Conservation (phyloP, 1,140 invertebrate species). For the Drosophila jambulina region DNA sequence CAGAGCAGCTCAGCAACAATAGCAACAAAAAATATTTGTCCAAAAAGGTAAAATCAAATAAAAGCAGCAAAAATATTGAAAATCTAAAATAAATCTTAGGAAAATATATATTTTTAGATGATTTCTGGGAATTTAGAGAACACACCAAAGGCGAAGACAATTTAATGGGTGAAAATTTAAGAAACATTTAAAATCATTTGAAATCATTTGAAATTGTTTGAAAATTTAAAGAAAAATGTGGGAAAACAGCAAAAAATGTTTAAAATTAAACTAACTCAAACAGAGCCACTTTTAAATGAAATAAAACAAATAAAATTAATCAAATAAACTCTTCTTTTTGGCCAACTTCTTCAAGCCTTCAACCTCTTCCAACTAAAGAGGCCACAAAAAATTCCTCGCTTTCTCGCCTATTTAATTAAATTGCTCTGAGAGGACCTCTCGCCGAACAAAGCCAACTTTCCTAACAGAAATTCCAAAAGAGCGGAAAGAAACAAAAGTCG, state of each 20-base stretch:
- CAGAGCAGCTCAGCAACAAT: slow-evolving; percentile 24
- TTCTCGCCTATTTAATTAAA: slow-evolving; percentile 48
- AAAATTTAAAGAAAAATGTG: background rate
- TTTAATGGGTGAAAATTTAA: slow-evolving; percentile 22
- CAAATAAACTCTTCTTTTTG: background rate
- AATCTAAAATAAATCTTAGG: slow-evolving; percentile 28
- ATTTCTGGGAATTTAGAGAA: slow-evolving; percentile 32
- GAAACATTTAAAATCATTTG: slow-evolving; percentile 15
- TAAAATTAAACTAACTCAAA: no score
- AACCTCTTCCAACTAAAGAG: background rate
- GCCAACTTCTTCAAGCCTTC: background rate
- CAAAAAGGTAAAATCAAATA: slow-evolving; percentile 45
- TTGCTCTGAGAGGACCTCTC: slow-evolving; percentile 17
- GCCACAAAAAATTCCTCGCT: background rate
- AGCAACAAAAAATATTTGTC: slow-evolving; percentile 30
- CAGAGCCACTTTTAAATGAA: no score
- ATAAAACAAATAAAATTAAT: background rate
- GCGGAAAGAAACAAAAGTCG: slow-evolving; percentile 32
- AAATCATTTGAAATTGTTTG: slow-evolving; percentile 28
- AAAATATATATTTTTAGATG: slow-evolving; percentile 30
- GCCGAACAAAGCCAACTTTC: slow-evolving; percentile 10
- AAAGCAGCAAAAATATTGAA: slow-evolving; percentile 17
- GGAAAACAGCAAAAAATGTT: no score
- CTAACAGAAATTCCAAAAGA: slow-evolving; percentile 21
- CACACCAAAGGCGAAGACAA: slow-evolving; percentile 13